These are phyloP conservation scores for Eueremaeus valkanovi DNA, from an alignment of 2,888 invertebrate genomes.

Conservation along the genomic window DNA sequence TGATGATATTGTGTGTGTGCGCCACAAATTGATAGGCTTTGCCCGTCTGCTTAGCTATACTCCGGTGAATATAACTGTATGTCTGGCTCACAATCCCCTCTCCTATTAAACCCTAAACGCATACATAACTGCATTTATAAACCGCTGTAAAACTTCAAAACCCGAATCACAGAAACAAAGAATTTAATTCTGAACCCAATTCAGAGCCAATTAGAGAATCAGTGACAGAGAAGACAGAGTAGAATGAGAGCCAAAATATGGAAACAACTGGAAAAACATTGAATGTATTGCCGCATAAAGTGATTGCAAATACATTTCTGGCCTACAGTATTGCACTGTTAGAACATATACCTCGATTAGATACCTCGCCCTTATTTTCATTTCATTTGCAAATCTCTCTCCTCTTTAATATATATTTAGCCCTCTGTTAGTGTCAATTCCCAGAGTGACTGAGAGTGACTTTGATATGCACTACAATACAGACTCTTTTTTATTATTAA, in stretches of 20 bases:
- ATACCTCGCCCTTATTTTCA: slow-evolving; percentile 32
- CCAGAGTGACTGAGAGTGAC: neutral
- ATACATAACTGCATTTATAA: no score
- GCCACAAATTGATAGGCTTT: slow-evolving; percentile 18
- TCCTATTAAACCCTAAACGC: no score
- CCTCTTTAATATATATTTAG: neutral
- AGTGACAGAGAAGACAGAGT: neutral
- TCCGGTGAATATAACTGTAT: no score
- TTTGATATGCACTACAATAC: neutral
- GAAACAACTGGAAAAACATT: neutral
- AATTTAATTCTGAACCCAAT: neutral
- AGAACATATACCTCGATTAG: neutral
- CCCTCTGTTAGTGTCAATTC: neutral
- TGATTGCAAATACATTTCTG: no score
- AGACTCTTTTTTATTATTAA: slow-evolving; percentile 13
- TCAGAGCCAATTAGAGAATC: neutral
- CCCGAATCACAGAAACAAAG: neutral
- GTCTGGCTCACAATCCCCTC: no score
- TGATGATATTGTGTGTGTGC: neutral
- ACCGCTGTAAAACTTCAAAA: neutral
- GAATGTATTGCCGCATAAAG: neutral
- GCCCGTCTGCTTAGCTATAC: neutral
- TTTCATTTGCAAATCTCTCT: slow-evolving; percentile 22
- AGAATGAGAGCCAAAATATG: neutral
- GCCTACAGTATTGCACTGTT: neutral